phyloP scores from a whole-genome alignment of 2,113 vertebrate genomes.

The Notarius lentiginosus region DNA sequence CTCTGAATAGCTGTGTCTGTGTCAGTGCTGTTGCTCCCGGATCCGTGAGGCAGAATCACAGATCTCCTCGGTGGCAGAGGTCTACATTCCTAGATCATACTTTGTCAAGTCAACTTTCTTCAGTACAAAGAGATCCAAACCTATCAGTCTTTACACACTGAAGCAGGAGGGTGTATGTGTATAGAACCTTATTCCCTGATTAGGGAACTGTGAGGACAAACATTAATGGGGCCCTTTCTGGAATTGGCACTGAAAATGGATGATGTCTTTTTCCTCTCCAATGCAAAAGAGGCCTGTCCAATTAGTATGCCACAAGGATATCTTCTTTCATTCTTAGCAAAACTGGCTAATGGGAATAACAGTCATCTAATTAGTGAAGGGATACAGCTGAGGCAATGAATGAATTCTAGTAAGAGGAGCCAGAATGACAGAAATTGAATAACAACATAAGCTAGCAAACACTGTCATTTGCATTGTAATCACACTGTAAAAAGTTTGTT shows the following conservation, averaged over 20 bases:
- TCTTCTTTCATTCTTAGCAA: not conserved
- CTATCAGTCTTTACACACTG: not conserved
- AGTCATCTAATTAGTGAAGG: not conserved
- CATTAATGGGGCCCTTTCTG: conserved; percentile 10
- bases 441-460: not conserved
- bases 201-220: conserved; percentile 20
- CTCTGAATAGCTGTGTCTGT: no score
- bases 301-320: not conserved
- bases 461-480: not conserved
- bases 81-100: no score
- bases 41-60: no score
- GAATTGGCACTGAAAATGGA: not conserved
- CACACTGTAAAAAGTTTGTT: not conserved
- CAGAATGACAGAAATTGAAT: not conserved
- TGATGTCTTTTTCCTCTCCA: not conserved
- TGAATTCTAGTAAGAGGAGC: not conserved
- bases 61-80: no score
- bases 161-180: conserved; percentile 2
- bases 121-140: no score
- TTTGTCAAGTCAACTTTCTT: no score
- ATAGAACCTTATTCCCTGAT: not conserved
- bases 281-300: conserved; percentile 3
- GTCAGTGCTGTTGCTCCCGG: no score
- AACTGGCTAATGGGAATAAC: conserved; percentile 7
- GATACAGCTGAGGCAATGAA: not conserved